A percentile compares a stretch with the other conserved stretches of the same genome.
Evolutionary conservation across 2,888 invertebrate species (phyloP).

Genomic region (Sinotaia quadrata): DNA sequence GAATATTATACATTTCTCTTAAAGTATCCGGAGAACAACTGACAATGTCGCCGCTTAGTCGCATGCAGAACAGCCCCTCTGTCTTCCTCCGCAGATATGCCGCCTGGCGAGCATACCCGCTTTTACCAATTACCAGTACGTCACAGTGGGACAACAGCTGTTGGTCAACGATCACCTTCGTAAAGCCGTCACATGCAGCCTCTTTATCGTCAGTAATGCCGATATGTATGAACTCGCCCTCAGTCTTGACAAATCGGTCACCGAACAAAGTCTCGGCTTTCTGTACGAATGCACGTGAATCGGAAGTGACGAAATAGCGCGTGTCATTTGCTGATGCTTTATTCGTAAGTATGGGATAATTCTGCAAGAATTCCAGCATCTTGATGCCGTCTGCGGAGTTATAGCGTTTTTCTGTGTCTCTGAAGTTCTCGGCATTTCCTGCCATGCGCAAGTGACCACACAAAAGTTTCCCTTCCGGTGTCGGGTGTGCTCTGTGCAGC

Average conservation of each 20-base stretch:
- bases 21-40: too few relatives aligned
- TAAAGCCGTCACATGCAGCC: constrained; percentile 5
- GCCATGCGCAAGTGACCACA: not conserved
- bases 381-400: not conserved
- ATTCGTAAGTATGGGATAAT: too few relatives aligned
- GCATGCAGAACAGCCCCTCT: not conserved
- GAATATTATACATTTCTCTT: too few relatives aligned
- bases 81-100: constrained; percentile 10
- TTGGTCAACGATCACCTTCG: constrained; percentile 14
- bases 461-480: not conserved
- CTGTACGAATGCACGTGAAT: constrained; percentile 2
- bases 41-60: too few relatives aligned
- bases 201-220: not conserved
- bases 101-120: not conserved
- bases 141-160: constrained; percentile 16
- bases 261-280: constrained; percentile 18
- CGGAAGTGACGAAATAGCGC: constrained; percentile 26
- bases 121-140: constrained; percentile 12
- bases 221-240: constrained; percentile 17
- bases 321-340: too few relatives aligned
- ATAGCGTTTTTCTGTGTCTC: not conserved
- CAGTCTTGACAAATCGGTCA: constrained; percentile 17
- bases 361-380: not conserved
- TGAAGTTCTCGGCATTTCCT: not conserved
- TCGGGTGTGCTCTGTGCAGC: not conserved